phyloP scores from a whole-genome alignment of 2,113 vertebrate species.

The Lasiurus borealis region DNA sequence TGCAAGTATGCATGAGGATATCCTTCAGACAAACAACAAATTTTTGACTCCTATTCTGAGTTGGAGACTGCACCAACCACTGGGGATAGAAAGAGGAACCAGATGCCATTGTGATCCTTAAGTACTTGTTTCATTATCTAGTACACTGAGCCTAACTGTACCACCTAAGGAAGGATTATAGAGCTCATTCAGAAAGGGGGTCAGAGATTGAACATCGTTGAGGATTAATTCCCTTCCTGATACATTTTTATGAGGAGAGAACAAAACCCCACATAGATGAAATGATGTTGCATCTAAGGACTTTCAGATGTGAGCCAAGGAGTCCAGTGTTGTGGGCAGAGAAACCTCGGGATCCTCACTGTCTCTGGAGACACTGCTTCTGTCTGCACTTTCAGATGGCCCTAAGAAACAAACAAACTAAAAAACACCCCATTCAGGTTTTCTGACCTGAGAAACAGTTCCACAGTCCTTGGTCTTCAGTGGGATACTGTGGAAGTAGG shows the following conservation, averaged over 20 bases:
- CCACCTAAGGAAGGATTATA: background rate
- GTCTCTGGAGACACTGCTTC: background rate
- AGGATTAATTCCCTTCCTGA: background rate
- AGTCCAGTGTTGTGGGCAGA: background rate
- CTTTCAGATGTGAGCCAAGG: background rate
- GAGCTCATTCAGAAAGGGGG: background rate
- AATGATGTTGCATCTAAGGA: background rate
- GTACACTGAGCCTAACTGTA: background rate
- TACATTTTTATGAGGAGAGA: background rate
- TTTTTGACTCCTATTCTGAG: background rate
- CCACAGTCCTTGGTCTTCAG: background rate
- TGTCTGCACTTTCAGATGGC: background rate
- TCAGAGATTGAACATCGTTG: background rate
- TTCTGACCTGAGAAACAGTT: background rate
- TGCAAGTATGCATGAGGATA: background rate
- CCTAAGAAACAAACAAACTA: background rate
- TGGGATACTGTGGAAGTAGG: background rate
- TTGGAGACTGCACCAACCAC: background rate
- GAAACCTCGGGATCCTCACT: background rate
- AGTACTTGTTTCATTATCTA: background rate
- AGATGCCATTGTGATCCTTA: background rate
- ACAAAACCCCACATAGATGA: background rate
- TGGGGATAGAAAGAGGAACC: background rate
- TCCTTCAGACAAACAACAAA: background rate
- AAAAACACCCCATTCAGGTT: background rate